Base-by-base conservation (phyloP, 2,113 vertebrate species). In the Lepus timidus region DNA sequence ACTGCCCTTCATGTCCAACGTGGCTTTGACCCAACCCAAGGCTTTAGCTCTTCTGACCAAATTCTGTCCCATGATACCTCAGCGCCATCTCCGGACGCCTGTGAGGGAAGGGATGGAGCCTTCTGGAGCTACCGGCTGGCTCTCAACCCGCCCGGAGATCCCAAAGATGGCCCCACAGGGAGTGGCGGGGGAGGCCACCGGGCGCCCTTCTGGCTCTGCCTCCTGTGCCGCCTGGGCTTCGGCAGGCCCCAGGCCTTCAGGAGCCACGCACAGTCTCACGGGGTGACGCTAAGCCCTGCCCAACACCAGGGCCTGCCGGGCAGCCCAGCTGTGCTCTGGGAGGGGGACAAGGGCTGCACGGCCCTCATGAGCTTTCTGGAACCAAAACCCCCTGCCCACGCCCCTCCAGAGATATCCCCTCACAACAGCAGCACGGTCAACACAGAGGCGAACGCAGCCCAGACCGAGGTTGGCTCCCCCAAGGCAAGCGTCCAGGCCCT, bases 21-120 rank as follows among this genome's bases (percentile, higher is more conserved):
- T 92, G 97, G 97, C 96, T 97, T 98, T 96, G 98, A 97, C 90
- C 96, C 96, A 91, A 91, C 97, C 97, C 98, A 98, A 98, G 98
- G 98, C 98, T 98, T 98, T 98, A 97, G 94, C 95, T 98, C 98
- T 98, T 97, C 98, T 98, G 97, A 98, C 98, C 98, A 98, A 98
- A 98, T 98, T 95, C 95, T 97, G 98, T 98, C 98, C 98, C 98
- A 93, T 33, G 93, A 98, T 98, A 98, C 98, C 98, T 98, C 98
- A 98, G 97, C 91, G 74, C 97, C 97, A 96, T 96, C 97, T 97
- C 97, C 61, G 87, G 97, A 93, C 71, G 76, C 96, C 97, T 96
- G 93, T 93, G 96, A 96, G 96, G 96, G 76, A 93, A 96, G 96
- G 97, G 96, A 96, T 58, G 98, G 97, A 97, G 97, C 97, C 96